Evolutionary conservation across 92 coral and sea anemone species (phyloP).

Genomic region (Bergia puertoricense): DNA sequence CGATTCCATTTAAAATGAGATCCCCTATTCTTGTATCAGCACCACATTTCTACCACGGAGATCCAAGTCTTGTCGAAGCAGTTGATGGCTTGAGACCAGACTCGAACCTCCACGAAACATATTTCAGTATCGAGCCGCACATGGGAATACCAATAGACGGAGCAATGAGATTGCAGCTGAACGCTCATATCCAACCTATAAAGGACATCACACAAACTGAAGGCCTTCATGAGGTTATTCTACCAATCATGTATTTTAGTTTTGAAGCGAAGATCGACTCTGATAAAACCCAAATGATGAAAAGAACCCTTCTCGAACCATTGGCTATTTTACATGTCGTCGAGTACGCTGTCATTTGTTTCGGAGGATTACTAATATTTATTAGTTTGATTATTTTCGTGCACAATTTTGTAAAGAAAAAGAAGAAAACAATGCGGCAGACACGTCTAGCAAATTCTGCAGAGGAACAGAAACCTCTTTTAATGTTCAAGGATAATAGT

Average conservation of each 20-base stretch:
- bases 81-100: conserved; percentile 74
- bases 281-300: conserved; percentile 54
- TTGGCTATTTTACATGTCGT: too few species aligned
- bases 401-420: too few species aligned
- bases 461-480: too few species aligned
- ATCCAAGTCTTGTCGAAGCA: background rate
- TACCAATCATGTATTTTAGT: conserved; percentile 31
- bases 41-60: too few species aligned
- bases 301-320: background rate
- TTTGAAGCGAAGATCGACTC: conserved; percentile 66
- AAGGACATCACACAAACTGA: conserved; percentile 58
- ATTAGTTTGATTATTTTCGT: too few species aligned
- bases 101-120: conserved; percentile 65
- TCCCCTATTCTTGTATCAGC: conserved; percentile 46
- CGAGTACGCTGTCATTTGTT: too few species aligned
- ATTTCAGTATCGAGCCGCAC: conserved; percentile 66
- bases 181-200: conserved; percentile 33
- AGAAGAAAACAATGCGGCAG: too few species aligned
- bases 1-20: conserved; percentile 38
- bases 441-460: too few species aligned
- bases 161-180: too few species aligned
- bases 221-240: conserved; percentile 44
- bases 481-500: too few species aligned
- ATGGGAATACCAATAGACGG: conserved; percentile 62
- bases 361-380: too few species aligned